These are phyloP conservation scores for Drosophila limbata DNA, from an alignment of 2,888 invertebrate species.

Conservation along the genomic window DNA sequence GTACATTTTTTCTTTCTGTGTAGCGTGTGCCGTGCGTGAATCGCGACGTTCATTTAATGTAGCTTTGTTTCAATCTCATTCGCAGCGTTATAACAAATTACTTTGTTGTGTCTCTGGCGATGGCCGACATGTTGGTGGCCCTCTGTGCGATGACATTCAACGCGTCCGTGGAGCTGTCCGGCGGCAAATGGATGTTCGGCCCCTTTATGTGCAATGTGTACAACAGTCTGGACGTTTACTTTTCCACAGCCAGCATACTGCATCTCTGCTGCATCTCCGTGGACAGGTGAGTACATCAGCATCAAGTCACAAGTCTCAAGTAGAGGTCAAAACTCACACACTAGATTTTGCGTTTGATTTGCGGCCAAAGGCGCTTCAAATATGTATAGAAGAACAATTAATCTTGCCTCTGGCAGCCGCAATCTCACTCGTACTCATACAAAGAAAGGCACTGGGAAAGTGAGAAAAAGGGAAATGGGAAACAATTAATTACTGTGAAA, in stretches of 20 bases:
- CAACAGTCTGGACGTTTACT: conserved; percentile 98
- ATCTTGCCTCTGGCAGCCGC: conserved; percentile 59
- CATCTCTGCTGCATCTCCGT: conserved; percentile 97
- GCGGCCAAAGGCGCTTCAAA: conserved; percentile 26
- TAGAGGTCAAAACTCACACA: background rate
- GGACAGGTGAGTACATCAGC: conserved; percentile 86
- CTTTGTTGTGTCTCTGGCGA: conserved; percentile 96
- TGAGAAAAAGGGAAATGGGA: conserved; percentile 33
- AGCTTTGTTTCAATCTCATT: conserved; percentile 52
- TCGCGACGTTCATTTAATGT: conserved; percentile 49
- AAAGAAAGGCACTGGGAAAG: conserved; percentile 23
- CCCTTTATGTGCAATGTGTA: conserved; percentile 97
- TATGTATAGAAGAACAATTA: conserved; percentile 56
- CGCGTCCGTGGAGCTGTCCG: conserved; percentile 94
- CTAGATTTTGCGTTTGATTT: conserved; percentile 3
- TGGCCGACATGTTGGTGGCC: conserved; percentile 97
- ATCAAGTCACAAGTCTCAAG: too few relatives aligned
- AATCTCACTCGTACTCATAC: conserved; percentile 48
- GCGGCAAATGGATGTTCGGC: conserved; percentile 94
- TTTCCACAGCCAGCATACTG: conserved; percentile 96
- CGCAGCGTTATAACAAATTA: conserved; percentile 95
- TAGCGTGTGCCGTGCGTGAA: background rate
- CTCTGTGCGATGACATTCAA: conserved; percentile 98
- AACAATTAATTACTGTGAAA: conserved; percentile 76
- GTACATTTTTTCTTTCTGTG: too few relatives aligned